These are phyloP conservation scores for Meghimatium bilineatum DNA, from an alignment of 2,888 invertebrate genomes.

Conservation along the genomic window DNA sequence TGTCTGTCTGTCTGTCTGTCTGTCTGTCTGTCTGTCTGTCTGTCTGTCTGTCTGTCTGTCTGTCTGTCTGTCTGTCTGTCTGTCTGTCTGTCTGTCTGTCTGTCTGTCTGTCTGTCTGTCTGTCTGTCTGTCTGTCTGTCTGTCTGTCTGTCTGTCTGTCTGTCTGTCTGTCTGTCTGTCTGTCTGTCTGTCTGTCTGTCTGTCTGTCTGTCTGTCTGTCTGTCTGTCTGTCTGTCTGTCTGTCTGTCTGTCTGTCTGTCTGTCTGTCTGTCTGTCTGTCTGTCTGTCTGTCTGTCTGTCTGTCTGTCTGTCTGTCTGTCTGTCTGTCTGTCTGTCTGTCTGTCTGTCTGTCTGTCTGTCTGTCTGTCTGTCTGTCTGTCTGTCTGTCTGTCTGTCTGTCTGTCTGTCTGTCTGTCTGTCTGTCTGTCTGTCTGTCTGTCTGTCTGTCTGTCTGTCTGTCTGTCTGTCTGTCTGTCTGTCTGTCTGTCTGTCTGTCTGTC, in stretches of 20 bases:
- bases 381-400: slow-evolving; percentile 16
- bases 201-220: slow-evolving; percentile 14
- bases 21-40: slow-evolving; percentile 16
- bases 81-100: slow-evolving; percentile 5
- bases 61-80: slow-evolving; percentile 22
- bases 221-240: slow-evolving; percentile 11
- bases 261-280: slow-evolving; percentile 5
- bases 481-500: slow-evolving; percentile 18
- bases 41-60: slow-evolving; percentile 6
- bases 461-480: slow-evolving; percentile 13
- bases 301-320: slow-evolving; percentile 15
- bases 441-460: slow-evolving; percentile 5
- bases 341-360: slow-evolving; percentile 14
- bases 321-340: slow-evolving; percentile 14
- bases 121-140: slow-evolving; percentile 18
- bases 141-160: slow-evolving; percentile 12
- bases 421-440: slow-evolving; percentile 22
- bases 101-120: slow-evolving; percentile 13
- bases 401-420: slow-evolving; percentile 6
- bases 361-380: slow-evolving; percentile 10
- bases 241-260: slow-evolving; percentile 19
- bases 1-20: slow-evolving; percentile 10
- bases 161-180: slow-evolving; percentile 16
- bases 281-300: slow-evolving; percentile 13
- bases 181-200: slow-evolving; percentile 10